Conservation (phyloP, 2,113 vertebrate species). For the Chaetodon trifascialis region DNA sequence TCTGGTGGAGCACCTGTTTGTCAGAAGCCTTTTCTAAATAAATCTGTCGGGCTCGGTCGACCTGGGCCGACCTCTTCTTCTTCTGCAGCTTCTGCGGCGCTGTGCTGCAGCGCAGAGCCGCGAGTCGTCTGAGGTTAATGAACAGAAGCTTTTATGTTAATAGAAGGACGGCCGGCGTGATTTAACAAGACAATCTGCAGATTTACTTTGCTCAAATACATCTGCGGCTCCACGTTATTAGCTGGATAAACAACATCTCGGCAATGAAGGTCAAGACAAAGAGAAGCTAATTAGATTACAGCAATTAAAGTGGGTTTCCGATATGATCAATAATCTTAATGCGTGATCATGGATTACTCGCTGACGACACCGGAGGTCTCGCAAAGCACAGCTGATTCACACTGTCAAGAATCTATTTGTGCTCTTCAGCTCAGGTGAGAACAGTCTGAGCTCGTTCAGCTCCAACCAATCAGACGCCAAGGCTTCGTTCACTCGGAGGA, state of each 20-base stretch:
- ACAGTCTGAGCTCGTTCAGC: too few relatives aligned
- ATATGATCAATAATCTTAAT: slow-evolving; percentile 56
- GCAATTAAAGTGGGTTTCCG: slow-evolving; percentile 51
- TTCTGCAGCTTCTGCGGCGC: slow-evolving; percentile 6
- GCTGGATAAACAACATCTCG: slow-evolving; percentile 26
- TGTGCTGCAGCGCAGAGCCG: background rate
- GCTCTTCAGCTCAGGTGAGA: background rate
- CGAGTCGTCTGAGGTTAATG: slow-evolving; percentile 62
- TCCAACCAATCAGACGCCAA: background rate
- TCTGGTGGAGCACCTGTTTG: slow-evolving; percentile 33
- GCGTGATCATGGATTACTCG: slow-evolving; percentile 38
- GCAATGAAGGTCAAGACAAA: slow-evolving; percentile 51
- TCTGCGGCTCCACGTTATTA: slow-evolving; percentile 21
- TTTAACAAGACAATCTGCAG: slow-evolving; percentile 66
- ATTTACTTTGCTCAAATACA: slow-evolving; percentile 51
- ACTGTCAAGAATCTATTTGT: background rate
- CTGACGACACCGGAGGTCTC: too few relatives aligned
- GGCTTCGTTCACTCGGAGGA: background rate
- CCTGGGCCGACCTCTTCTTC: slow-evolving; percentile 18
- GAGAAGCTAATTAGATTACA: slow-evolving; percentile 48
- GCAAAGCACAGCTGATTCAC: background rate
- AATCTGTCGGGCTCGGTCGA: background rate
- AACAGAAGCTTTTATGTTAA: slow-evolving; percentile 74
- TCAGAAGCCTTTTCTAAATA: slow-evolving; percentile 22
- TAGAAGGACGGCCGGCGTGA: slow-evolving; percentile 50